Base-by-base conservation (phyloP, 1,140 invertebrate genomes). In the Pseudomyrmex cubaensis region DNA sequence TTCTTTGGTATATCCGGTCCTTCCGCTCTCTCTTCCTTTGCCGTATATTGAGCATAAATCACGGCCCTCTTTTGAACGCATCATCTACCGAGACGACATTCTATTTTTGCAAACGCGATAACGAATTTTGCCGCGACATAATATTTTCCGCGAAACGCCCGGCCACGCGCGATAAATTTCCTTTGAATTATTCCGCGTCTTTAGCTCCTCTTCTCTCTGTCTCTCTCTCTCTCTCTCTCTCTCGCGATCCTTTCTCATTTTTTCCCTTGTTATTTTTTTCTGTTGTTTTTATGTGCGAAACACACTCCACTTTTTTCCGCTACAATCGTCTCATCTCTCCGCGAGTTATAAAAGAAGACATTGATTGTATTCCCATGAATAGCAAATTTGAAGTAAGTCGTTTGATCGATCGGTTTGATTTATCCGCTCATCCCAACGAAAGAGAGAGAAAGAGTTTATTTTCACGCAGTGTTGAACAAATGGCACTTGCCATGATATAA, bases 11-110 rank as follows among this genome's bases (percentile, higher is more conserved):
- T 20, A 17, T 17, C 44, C 76, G 20, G 52, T 20, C 50, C 17
- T 57, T 22, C 48, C 50, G n/a, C 52, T 59, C 64, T 80, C 25
- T 25, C 25, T 25, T 35, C 35, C 35, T 35, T 35, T 0, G 35
- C 35, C 17, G 46, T 22, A 25, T 35, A 80, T 80, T 56, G 76
- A 35, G 44, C 54, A 35, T 61, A 80, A 80, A 80, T 80, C 76
- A 59, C 44, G 22, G 13, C 10, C 22, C 20, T 46, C 56, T 66
- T 80, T 80, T 80, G 76, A 78, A 10, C 52, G 22, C 13, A 2
- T 66, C 54, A 20, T 70, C 13, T 13, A 54, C n/a, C 12, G 1
- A 25, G 50, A 56, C 50, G 25, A 22, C 63, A 25, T 15, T 25
- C 20, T 22, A 25, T 62, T 22, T 25, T 25, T 62, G 22, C 13